These are phyloP conservation scores for Lasioglossum albipes DNA, from an alignment of 1,140 invertebrate genomes.

Conservation along the genomic window DNA sequence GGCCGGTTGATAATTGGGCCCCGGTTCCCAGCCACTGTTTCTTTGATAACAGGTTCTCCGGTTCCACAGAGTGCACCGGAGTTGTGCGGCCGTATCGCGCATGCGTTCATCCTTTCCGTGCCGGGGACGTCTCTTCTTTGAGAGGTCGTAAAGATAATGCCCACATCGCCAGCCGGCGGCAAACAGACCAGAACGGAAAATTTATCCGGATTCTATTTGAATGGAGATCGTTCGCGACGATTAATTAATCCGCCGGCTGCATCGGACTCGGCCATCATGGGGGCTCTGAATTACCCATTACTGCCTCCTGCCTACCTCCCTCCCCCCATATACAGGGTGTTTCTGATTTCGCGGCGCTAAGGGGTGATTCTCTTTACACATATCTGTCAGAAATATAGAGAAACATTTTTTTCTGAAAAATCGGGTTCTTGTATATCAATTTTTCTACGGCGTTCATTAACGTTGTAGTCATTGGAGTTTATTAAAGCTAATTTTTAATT, in stretches of 20 bases:
- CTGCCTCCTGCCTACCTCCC: background rate
- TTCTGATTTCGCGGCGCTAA: too few relatives aligned
- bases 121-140: conserved; percentile 56
- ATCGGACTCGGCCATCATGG: conserved; percentile 51
- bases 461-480: too few relatives aligned
- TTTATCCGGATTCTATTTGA: conserved; percentile 64
- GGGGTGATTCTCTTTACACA: too few relatives aligned
- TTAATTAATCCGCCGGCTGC: conserved; percentile 57
- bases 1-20: conserved; percentile 66
- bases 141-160: conserved; percentile 74
- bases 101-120: conserved; percentile 53
- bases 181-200: conserved; percentile 55
- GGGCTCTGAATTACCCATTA: conserved; percentile 34
- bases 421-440: too few relatives aligned
- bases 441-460: too few relatives aligned
- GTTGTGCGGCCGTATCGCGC: conserved; percentile 43
- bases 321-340: background rate
- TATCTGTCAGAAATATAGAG: too few relatives aligned
- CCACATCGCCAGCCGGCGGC: conserved; percentile 61
- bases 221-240: conserved; percentile 57
- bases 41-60: conserved; percentile 69
- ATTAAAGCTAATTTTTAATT: too few relatives aligned
- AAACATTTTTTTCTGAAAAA: too few relatives aligned
- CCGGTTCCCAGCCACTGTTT: conserved; percentile 66
- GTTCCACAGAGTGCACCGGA: conserved; percentile 53